Evolutionary conservation across 2,888 invertebrate species (phyloP), one percentile per base, ranked within the genome.

Genomic region (Acanthosepion esculentum): DNA sequence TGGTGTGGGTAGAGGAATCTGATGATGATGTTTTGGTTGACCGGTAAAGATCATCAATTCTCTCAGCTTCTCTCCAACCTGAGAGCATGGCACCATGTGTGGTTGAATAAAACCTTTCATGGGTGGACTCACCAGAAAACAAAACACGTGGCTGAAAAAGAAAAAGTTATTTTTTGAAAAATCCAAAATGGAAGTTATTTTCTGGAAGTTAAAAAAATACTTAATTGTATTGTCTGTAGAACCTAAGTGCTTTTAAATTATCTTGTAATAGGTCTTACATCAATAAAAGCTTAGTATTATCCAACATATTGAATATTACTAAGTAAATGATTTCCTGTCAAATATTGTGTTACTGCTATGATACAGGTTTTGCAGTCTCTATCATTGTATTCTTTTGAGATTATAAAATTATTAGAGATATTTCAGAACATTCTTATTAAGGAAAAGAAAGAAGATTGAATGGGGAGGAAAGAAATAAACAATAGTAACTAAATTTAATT

Each of bases 111-210:
- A 99, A 99, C 97, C 98, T 98, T 97, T 98, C 98, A 98, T 99
- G 99, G 92, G 99, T 99, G 96, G 99, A 99, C 98, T 99, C 99
- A 95, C 99, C 99, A 96, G 99, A 99, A 98, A 99, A 99, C 97
- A 98, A 98, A 96, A 99, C 97, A 91, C 98, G 98, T 96, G 99
- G 99, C 99, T 99, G 96, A 92, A 29, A 91, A 59, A 91, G 33
- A 91, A 94, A n/a, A 78, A 78, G 4, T n/a, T 12, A 12, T 4
- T 18, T 41, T 41, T 64, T 26, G 26, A 41, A 93, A 41, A 18
- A 55, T 20, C 29, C 26, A 48, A 18, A n/a, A 92, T n/a, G 23
- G 0, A 8, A 12, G 59, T 94, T 78, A 48, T n/a, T 29, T 64
- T 64, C 64, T 29, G 29, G 29, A 64, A 64, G 64, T 64, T 64